A percentile compares a stretch with the other conserved stretches of the same genome.
Evolutionary conservation across 2,113 vertebrate species (phyloP).

Genomic region (Oreochromis aureus): DNA sequence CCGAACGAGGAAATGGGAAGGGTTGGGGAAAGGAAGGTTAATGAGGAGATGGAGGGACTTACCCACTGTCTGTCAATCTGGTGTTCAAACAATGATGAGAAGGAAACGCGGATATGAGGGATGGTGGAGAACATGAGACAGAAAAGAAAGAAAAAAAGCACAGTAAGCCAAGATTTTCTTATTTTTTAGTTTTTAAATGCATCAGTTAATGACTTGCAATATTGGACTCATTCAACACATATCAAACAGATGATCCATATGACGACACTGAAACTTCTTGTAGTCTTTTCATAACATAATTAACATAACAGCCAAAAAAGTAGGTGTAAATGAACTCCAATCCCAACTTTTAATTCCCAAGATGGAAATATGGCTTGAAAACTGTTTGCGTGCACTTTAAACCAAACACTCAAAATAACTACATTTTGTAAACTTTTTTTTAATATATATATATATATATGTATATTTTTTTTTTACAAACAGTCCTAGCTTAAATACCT

Average conservation of each 20-base stretch:
- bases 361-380: not conserved
- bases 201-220: not conserved
- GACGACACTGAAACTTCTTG: not conserved
- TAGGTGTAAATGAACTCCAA: not conserved
- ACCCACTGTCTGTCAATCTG: conserved; percentile 92
- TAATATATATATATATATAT: not conserved
- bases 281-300: not conserved
- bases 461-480: not conserved
- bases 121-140: not conserved
- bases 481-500: not conserved
- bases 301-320: not conserved
- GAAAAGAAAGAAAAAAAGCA: not conserved
- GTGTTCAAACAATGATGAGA: conserved; percentile 68
- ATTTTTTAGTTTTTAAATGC: not conserved
- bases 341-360: not conserved
- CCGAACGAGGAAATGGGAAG: not conserved
- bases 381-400: not conserved
- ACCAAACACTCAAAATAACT: not conserved
- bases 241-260: not conserved
- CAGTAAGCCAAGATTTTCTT: not conserved
- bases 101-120: conserved; percentile 56
- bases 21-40: not conserved
- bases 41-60: conserved; percentile 71
- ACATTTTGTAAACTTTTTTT: not conserved
- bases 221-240: not conserved